Percentiles rank a stretch among this genome's conserved stretches.
phyloP scores from a whole-genome alignment of 2,888 invertebrate genomes.

The Polymixis lichenea region DNA sequence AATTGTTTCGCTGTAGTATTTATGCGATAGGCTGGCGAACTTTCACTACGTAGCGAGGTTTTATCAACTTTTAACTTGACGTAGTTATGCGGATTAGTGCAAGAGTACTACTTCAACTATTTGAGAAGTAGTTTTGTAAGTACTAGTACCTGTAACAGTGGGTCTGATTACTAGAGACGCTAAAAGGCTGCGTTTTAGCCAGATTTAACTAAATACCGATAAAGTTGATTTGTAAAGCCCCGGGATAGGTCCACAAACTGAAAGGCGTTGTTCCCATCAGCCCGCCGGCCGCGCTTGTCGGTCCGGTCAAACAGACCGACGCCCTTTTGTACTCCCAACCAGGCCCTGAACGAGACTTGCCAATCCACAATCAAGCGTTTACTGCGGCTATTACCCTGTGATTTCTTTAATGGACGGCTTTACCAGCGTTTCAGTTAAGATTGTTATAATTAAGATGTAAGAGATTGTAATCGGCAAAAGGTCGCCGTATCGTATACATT shows the following conservation, averaged over 20 bases:
- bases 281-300: background rate
- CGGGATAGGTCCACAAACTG: slow-evolving; percentile 21
- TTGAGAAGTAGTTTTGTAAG: slow-evolving; percentile 15
- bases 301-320: slow-evolving; percentile 24
- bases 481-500: slow-evolving; percentile 75
- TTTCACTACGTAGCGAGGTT: slow-evolving; percentile 36
- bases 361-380: slow-evolving; percentile 32
- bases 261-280: slow-evolving; percentile 36
- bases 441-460: slow-evolving; percentile 60
- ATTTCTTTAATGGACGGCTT: slow-evolving; percentile 50
- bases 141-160: background rate
- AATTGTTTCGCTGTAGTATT: slow-evolving; percentile 54
- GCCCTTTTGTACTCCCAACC: slow-evolving; percentile 40
- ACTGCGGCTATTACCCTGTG: slow-evolving; percentile 34
- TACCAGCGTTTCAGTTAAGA: slow-evolving; percentile 42
- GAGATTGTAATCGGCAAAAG: slow-evolving; percentile 59
- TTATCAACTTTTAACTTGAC: slow-evolving; percentile 47
- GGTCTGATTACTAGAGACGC: background rate
- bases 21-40: slow-evolving; percentile 51
- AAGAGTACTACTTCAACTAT: slow-evolving; percentile 17
- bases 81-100: slow-evolving; percentile 24
- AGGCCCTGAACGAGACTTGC: slow-evolving; percentile 35
- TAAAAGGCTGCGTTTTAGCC: background rate
- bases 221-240: slow-evolving; percentile 17
- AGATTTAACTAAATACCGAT: slow-evolving; percentile 29